A percentile compares a stretch with the other conserved stretches of the same genome.
phyloP scores from a whole-genome alignment of 2,888 invertebrate species.

The Acleris holmiana region DNA sequence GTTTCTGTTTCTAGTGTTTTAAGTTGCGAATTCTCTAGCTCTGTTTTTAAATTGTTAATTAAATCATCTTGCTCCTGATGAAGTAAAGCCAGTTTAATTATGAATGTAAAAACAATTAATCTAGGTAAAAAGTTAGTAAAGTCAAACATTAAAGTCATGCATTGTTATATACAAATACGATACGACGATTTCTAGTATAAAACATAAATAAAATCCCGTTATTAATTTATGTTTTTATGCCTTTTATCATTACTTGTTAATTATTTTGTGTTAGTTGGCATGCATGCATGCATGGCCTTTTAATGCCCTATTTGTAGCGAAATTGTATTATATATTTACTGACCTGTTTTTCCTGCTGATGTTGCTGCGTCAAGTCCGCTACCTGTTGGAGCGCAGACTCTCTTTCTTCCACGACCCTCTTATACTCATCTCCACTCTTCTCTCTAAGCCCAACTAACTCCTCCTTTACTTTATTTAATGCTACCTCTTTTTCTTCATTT shows the following conservation, averaged over 20 bases:
- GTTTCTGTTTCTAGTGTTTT: constrained; percentile 56
- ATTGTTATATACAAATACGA: no score
- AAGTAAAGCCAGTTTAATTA: constrained; percentile 46
- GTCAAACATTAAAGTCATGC: no score
- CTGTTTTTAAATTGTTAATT: constrained; percentile 58
- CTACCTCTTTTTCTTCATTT: constrained; percentile 64
- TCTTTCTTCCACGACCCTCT: constrained; percentile 67
- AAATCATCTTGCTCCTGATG: constrained; percentile 61
- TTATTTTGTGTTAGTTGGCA: no score
- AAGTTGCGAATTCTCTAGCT: constrained; percentile 58
- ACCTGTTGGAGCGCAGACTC: constrained; percentile 66
- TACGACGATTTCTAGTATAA: no score
- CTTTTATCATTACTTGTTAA: no score
- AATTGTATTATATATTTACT: constrained; percentile 45
- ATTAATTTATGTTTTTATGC: no score
- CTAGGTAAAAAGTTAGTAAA: not conserved
- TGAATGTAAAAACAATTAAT: constrained; percentile 10
- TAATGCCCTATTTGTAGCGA: not conserved
- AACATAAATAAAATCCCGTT: no score
- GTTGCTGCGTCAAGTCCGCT: constrained; percentile 60
- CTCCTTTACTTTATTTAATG: constrained; percentile 66
- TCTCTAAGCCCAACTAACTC: constrained; percentile 66
- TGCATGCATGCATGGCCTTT: no score
- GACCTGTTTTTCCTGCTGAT: constrained; percentile 75
- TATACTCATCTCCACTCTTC: constrained; percentile 72